These are phyloP conservation scores for Eulemur coronatus DNA, from an alignment of 2,797 vertebrate genomes.

Conservation along the genomic window DNA sequence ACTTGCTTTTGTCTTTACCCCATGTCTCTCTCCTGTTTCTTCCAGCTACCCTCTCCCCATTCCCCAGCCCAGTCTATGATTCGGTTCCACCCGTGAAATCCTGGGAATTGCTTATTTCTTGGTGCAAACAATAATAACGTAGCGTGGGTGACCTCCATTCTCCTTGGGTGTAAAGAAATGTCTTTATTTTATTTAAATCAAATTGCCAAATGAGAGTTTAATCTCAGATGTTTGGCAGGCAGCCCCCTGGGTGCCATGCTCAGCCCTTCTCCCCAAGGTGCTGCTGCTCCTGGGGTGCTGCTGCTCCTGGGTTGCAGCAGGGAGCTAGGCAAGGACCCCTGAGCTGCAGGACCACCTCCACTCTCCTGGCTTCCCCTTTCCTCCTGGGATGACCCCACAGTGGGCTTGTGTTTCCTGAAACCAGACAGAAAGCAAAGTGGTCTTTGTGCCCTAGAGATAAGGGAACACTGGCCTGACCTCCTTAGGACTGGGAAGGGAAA, in stretches of 20 bases:
- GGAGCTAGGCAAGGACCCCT: not conserved
- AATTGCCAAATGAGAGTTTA: not conserved
- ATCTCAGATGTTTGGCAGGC: not conserved
- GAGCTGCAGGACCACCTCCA: not conserved
- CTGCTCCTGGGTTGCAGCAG: rapidly evolving
- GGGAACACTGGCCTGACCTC: not conserved
- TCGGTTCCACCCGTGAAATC: not conserved
- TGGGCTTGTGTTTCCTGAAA: not conserved
- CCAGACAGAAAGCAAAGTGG: not conserved
- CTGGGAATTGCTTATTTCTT: not conserved
- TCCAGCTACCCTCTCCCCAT: not conserved
- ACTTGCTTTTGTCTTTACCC: not conserved
- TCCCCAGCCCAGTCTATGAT: not conserved
- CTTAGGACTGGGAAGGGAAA: not conserved
- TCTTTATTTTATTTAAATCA: slow-evolving; percentile 30
- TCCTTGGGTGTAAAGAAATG: not conserved
- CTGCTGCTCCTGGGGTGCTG: too few relatives aligned
- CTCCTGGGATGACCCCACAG: not conserved
- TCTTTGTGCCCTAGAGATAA: not conserved
- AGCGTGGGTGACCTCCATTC: not conserved
- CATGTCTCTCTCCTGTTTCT: not conserved
- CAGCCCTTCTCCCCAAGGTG: not conserved
- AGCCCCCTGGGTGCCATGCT: not conserved
- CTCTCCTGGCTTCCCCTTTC: not conserved
- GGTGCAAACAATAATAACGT: not conserved